These are phyloP conservation scores for Nemoura dubitans DNA, from an alignment of 2,888 invertebrate species.

Conservation along the genomic window DNA sequence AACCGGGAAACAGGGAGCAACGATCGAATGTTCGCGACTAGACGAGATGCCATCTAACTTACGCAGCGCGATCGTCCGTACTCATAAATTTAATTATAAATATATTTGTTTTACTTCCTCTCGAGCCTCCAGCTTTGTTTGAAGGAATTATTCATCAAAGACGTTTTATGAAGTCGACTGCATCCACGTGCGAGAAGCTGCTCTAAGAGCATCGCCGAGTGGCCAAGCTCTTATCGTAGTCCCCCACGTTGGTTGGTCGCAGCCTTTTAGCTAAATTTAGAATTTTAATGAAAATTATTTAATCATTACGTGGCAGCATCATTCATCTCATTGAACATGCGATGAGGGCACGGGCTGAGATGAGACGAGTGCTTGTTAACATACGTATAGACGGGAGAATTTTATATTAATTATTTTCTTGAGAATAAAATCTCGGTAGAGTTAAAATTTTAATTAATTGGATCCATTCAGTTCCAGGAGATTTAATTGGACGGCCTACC, in stretches of 20 bases:
- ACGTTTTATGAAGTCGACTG: background rate
- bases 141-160: slow-evolving; percentile 12
- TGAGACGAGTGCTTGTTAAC: slow-evolving; percentile 4
- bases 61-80: background rate
- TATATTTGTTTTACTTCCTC: background rate
- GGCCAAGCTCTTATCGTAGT: background rate
- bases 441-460: slow-evolving; percentile 12
- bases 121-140: background rate
- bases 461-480: background rate
- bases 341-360: background rate
- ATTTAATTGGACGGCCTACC: background rate
- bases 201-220: background rate
- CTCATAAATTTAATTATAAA: background rate
- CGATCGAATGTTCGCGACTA: background rate
- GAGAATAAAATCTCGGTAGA: slow-evolving; percentile 7
- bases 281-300: slow-evolving; percentile 12
- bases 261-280: background rate
- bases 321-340: slow-evolving; percentile 12
- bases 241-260: background rate
- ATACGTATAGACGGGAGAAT: background rate
- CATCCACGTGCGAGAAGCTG: background rate
- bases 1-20: background rate
- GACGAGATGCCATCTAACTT: background rate
- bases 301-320: slow-evolving; percentile 5
- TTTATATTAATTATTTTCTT: slow-evolving; percentile 7